A percentile compares a stretch with the other conserved stretches of the same genome.
Evolutionary conservation across 1,140 invertebrate species (phyloP).

Genomic region (Marisa cornuarietis): DNA sequence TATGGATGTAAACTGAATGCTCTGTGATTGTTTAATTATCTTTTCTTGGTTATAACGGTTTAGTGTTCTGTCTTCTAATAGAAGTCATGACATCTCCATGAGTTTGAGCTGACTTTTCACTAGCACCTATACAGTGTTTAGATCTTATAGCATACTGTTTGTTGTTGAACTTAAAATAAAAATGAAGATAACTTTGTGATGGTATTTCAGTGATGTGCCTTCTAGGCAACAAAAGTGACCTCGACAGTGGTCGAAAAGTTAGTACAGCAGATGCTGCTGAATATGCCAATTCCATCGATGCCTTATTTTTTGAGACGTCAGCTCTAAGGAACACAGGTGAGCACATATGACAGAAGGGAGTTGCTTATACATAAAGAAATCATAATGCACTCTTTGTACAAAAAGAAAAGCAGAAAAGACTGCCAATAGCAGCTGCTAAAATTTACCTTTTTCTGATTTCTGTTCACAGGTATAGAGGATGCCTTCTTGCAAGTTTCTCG

Average conservation of each 20-base stretch:
- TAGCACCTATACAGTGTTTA: too few species aligned
- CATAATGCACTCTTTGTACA: neutral
- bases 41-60: too few species aligned
- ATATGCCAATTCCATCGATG: slow-evolving; percentile 85
- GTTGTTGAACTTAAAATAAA: neutral
- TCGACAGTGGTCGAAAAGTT: slow-evolving; percentile 58
- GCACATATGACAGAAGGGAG: neutral
- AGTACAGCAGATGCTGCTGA: slow-evolving; percentile 74
- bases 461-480: slow-evolving; percentile 60
- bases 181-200: neutral
- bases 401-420: too few species aligned
- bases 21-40: too few species aligned
- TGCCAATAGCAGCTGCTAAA: neutral
- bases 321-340: slow-evolving; percentile 78
- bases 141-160: neutral
- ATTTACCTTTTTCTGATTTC: slow-evolving; percentile 11
- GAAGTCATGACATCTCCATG: too few species aligned
- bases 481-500: slow-evolving; percentile 61
- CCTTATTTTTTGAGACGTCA: slow-evolving; percentile 84
- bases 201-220: slow-evolving; percentile 57
- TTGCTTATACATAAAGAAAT: neutral
- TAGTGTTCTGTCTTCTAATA: too few species aligned
- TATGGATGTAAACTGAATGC: too few species aligned
- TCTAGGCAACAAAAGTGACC: slow-evolving; percentile 66
- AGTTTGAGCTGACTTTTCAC: too few species aligned